Conservation (phyloP, 2,888 invertebrate genomes). For the Caenorhabditis sp. region DNA sequence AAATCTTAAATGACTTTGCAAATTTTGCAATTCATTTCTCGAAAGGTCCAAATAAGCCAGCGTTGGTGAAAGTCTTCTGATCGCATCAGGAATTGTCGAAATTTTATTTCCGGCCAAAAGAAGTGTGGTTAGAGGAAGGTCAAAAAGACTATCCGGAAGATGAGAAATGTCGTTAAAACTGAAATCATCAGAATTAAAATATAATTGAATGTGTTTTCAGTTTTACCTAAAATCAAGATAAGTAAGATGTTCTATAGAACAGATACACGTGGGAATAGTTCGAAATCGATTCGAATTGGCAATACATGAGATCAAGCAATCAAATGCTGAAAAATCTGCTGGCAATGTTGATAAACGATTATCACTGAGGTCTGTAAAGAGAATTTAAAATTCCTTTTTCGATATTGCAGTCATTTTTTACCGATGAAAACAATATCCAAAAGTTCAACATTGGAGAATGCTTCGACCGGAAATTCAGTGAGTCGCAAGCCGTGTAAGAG, state of each 20-base stretch:
- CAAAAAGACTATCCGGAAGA: conserved; percentile 40
- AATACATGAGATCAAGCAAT: conserved; percentile 42
- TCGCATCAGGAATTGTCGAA: conserved; percentile 28
- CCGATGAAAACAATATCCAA: conserved; percentile 39
- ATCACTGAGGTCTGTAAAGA: conserved; percentile 46
- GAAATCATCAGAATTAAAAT: conserved; percentile 9
- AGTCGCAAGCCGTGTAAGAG: conserved; percentile 32
- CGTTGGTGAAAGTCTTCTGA: conserved; percentile 31
- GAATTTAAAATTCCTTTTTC: background rate
- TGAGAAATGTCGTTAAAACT: conserved; percentile 39
- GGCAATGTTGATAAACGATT: conserved; percentile 46
- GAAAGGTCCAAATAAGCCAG: conserved; percentile 35
- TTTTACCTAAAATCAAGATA: conserved; percentile 44
- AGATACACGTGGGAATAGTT: conserved; percentile 39
- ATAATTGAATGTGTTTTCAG: background rate
- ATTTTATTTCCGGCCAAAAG: conserved; percentile 38
- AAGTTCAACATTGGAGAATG: conserved; percentile 30
- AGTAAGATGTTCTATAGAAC: conserved; percentile 37
- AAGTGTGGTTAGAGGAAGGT: conserved; percentile 38
- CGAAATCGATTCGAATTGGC: conserved; percentile 37
- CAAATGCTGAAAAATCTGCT: conserved; percentile 35
- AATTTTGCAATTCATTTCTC: conserved; percentile 21
- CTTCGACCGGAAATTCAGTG: conserved; percentile 32
- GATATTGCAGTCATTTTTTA: too few relatives aligned
- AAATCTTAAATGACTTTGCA: conserved; percentile 24